These are phyloP conservation scores for Corythornis madagascariensis DNA, from an alignment of 2,113 vertebrate species.

Conservation along the genomic window DNA sequence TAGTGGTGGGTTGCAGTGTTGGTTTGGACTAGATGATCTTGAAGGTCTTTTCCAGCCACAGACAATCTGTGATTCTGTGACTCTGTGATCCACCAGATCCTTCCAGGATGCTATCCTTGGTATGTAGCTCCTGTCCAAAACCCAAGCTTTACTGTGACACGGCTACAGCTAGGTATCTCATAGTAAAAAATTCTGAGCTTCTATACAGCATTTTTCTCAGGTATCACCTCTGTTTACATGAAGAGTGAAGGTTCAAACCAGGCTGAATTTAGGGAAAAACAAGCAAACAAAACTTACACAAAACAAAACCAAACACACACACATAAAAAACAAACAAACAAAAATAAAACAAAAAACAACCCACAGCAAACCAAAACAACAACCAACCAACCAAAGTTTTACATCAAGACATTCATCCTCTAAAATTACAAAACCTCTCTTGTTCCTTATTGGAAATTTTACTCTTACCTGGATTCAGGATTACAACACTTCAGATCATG, in stretches of 20 bases:
- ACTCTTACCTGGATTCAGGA: background rate
- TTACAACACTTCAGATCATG: background rate
- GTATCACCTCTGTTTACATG: background rate
- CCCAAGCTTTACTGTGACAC: background rate
- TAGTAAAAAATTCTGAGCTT: background rate
- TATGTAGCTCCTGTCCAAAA: background rate
- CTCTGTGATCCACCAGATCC: background rate
- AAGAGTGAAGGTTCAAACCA: background rate
- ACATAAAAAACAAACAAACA: too few species aligned
- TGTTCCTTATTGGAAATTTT: background rate
- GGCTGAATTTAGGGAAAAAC: background rate
- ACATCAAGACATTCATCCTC: background rate
- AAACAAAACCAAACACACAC: too few species aligned
- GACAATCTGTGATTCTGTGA: too few species aligned
- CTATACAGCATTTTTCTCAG: background rate
- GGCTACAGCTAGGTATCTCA: background rate
- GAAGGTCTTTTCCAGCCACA: too few species aligned
- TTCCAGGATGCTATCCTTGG: background rate
- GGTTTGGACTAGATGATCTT: too few species aligned
- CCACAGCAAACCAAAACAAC: too few species aligned
- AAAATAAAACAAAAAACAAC: too few species aligned
- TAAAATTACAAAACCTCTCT: background rate
- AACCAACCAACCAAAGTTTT: too few species aligned
- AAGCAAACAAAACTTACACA: too few species aligned
- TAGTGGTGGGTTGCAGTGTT: too few species aligned